These are phyloP conservation scores for Machimus rusticus DNA, from an alignment of 2,888 invertebrate species.

Conservation along the genomic window DNA sequence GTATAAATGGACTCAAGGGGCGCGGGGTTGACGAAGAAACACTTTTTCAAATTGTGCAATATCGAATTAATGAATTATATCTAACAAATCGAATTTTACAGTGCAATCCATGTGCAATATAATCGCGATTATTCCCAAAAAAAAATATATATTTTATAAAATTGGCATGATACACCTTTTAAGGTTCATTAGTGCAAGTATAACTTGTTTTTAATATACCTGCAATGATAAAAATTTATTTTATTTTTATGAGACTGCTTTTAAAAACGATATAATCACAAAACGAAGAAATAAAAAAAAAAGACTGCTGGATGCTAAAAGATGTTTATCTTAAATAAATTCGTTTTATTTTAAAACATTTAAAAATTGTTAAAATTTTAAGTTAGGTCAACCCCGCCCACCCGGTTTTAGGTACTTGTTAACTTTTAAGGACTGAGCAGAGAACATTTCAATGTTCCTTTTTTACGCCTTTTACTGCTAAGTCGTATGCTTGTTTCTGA, in stretches of 20 bases:
- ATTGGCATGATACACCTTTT: background rate
- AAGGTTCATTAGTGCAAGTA: background rate
- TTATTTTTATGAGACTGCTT: background rate
- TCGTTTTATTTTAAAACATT: background rate
- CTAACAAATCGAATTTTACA: background rate
- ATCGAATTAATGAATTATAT: background rate
- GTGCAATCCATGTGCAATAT: background rate
- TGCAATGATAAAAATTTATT: background rate
- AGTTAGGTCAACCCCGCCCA: background rate
- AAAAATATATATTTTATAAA: background rate
- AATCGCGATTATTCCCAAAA: background rate
- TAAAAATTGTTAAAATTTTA: background rate
- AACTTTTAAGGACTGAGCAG: background rate
- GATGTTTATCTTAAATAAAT: background rate
- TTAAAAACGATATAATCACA: background rate
- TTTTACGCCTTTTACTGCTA: background rate
- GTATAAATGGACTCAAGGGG: background rate
- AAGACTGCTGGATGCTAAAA: constrained; percentile 3
- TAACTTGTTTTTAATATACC: background rate
- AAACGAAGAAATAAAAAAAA: background rate
- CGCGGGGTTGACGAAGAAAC: background rate
- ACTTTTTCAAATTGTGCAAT: background rate
- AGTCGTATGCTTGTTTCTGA: constrained; percentile 19
- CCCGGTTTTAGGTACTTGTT: constrained; percentile 4
- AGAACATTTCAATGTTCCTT: background rate